phyloP scores from a whole-genome alignment of 2,888 invertebrate species.

The Hedya salicella region DNA sequence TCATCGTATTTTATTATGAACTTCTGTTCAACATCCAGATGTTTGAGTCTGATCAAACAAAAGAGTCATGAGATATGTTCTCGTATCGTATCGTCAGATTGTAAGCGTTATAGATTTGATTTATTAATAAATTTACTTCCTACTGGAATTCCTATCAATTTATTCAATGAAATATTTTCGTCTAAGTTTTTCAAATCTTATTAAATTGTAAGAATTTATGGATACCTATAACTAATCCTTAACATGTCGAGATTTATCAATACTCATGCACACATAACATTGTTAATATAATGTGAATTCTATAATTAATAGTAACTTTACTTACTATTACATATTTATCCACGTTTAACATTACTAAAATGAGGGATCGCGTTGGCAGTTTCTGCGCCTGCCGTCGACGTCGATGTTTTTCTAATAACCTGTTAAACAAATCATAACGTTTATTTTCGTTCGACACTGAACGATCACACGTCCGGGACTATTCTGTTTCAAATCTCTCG shows the following conservation, averaged over 20 bases:
- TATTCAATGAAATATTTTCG: slow-evolving; percentile 52
- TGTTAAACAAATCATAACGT: slow-evolving; percentile 80
- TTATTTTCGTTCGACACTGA: slow-evolving; percentile 79
- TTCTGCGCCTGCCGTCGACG: slow-evolving; percentile 69
- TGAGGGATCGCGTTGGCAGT: slow-evolving; percentile 53
- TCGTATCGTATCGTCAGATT: slow-evolving; percentile 68
- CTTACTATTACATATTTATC: too few relatives aligned
- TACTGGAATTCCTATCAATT: slow-evolving; percentile 69
- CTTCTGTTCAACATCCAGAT: slow-evolving; percentile 84
- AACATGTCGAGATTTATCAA: too few relatives aligned
- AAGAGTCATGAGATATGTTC: slow-evolving; percentile 80
- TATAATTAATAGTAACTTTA: too few relatives aligned
- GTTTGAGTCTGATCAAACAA: slow-evolving; percentile 83
- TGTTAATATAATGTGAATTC: too few relatives aligned
- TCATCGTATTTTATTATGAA: slow-evolving; percentile 84
- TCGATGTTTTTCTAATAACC: slow-evolving; percentile 80
- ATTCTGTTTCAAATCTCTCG: slow-evolving; percentile 81
- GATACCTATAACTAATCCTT: too few relatives aligned
- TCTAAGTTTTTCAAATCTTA: neutral
- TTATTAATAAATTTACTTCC: slow-evolving; percentile 76
- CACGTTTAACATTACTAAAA: slow-evolving; percentile 1
- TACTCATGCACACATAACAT: too few relatives aligned
- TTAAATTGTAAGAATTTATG: neutral
- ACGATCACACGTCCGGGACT: slow-evolving; percentile 79
- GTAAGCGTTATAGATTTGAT: slow-evolving; percentile 77